Conservation (phyloP, 23 tunicate species). For the Trididemnum miniatum region DNA sequence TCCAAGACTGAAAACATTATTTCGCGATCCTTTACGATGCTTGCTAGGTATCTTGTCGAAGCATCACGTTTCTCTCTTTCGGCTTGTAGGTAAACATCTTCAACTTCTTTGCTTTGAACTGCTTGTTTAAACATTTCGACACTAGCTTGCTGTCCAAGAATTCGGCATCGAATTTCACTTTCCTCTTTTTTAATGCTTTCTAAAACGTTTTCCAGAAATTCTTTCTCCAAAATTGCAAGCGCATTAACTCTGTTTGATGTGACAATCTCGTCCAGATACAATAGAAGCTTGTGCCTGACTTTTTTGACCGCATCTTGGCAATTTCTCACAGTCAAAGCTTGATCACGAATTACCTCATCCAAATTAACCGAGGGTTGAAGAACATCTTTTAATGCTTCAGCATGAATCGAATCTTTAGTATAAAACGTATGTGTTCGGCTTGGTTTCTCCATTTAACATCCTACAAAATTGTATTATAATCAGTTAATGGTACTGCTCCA, state of each 20-base stretch:
- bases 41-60: conserved; percentile 23
- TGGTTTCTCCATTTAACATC: no score
- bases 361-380: conserved; percentile 24
- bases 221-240: conserved; percentile 30
- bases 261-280: not conserved
- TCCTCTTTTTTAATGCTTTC: conserved; percentile 47
- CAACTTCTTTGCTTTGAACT: conserved; percentile 28
- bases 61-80: conserved; percentile 48
- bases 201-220: conserved; percentile 34
- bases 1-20: conserved; percentile 67
- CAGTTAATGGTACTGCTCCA: no score
- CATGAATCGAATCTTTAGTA: conserved; percentile 59
- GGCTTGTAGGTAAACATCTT: conserved; percentile 37
- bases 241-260: not conserved
- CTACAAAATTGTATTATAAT: no score
- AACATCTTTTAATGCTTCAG: conserved; percentile 25
- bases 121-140: conserved; percentile 84
- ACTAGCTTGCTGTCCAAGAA: conserved; percentile 68
- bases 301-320: conserved; percentile 15
- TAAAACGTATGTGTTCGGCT: conserved; percentile 48
- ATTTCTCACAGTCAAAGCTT: conserved; percentile 29
- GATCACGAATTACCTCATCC: conserved; percentile 35
- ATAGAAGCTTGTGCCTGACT: not conserved
- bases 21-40: conserved; percentile 56
- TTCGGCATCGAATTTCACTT: conserved; percentile 31